Evolutionary conservation across 2,888 invertebrate species (phyloP), one percentile per base, ranked within the genome.

Genomic region (Lacanobia oleracea): DNA sequence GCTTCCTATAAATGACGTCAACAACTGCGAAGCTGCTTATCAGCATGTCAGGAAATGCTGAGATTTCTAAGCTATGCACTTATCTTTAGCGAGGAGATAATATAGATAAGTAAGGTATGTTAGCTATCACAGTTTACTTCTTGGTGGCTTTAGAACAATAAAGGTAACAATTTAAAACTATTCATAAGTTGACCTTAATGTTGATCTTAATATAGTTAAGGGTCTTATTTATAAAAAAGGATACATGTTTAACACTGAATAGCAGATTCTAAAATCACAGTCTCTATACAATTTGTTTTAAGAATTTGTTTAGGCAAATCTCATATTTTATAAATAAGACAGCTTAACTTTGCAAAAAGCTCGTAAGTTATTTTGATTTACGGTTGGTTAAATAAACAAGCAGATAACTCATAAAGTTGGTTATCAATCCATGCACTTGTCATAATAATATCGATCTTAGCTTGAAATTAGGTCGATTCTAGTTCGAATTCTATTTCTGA

Each of bases 81-180:
- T 83, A 84, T 84, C 80, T 82, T 69, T 63, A 50, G 61, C 16
- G 8, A 33, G 60, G n/a, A 63, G 77, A 68, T 77, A 65, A 69
- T 80, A 74, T 12, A 78, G 84, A 84, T 84, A 82, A 82, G 78
- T 4, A 14, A 53, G 76, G 65, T 56, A 82, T 76, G 72, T 56
- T 14, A 62, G 57, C 16, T 56, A 56, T 53, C 59, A 60, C 21
- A 37, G 61, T 70, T 62, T 33, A 60, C 54, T 77, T 61, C 63
- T 70, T 57, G 40, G 62, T 8, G 2, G 3, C 7, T 14, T 59
- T 21, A 21, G 37, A 37, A 57, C 2, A 37, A 37, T 12, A 56
- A n/a, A 64, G 40, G 40, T 54, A 27, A 18, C 64, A 40, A n/a
- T 27, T 7, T 56, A 50, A 23, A 70, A 56, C 21, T 12, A n/a